Conservation (phyloP, 2,797 vertebrate species). For the Peromyscus aztecus region DNA sequence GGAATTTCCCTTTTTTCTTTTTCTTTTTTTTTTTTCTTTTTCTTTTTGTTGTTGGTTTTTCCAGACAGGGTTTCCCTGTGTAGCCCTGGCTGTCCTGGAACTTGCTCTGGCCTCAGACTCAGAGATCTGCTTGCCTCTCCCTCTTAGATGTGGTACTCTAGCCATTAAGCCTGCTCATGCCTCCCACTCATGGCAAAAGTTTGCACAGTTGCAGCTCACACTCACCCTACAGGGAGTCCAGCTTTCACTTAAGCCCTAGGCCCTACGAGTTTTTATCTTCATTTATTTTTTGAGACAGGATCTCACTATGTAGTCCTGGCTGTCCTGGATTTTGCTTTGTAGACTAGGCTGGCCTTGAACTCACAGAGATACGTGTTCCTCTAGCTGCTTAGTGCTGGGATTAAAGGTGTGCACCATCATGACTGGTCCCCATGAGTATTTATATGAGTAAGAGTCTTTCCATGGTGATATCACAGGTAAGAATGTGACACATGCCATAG, state of each 20-base stretch:
- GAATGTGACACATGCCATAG: rapidly evolving
- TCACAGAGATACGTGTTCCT: not conserved
- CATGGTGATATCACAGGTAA: not conserved
- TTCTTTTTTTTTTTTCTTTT: too few relatives aligned
- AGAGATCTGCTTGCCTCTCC: not conserved
- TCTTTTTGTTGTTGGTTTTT: too few relatives aligned
- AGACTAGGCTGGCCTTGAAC: not conserved
- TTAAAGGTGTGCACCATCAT: not conserved
- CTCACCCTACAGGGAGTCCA: not conserved
- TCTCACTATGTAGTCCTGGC: not conserved
- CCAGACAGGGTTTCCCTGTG: not conserved
- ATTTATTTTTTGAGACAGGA: not conserved
- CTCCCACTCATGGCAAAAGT: not conserved
- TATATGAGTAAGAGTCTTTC: not conserved
- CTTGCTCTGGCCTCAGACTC: too few relatives aligned
- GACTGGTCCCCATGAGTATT: not conserved
- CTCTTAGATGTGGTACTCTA: not conserved
- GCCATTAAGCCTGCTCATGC: not conserved
- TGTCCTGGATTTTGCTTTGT: not conserved
- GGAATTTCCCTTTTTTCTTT: too few relatives aligned
- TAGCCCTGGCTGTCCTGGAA: not conserved
- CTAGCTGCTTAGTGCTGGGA: not conserved
- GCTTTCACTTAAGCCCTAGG: not conserved
- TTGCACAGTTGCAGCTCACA: not conserved
- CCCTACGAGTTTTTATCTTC: not conserved